Percentiles rank a stretch among this genome's conserved stretches.
Conservation (phyloP, 2,888 invertebrate species). For the Hermodice carunculata region DNA sequence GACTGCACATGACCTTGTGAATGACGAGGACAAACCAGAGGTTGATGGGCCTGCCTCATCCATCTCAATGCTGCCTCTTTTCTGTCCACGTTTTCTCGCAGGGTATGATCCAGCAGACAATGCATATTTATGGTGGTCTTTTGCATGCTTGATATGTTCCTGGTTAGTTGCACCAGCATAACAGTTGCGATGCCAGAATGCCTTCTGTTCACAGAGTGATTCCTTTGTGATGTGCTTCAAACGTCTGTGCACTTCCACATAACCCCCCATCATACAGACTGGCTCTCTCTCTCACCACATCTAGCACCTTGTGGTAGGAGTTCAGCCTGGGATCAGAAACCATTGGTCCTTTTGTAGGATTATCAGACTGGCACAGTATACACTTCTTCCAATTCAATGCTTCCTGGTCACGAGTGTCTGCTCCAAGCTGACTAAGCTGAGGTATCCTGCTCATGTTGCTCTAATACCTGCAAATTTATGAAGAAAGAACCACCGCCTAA, state of each 20-base stretch:
- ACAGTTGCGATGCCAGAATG: constrained; percentile 6
- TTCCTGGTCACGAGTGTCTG: neutral
- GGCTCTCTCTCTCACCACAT: neutral
- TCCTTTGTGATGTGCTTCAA: constrained; percentile 2
- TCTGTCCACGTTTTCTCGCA: constrained; percentile 14
- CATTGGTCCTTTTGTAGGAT: neutral
- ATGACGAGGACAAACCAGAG: neutral
- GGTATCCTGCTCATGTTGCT: neutral
- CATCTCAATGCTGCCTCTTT: constrained; percentile 9
- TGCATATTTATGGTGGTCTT: constrained; percentile 10
- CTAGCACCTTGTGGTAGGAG: neutral
- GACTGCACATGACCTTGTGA: constrained; percentile 4
- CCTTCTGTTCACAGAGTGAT: neutral
- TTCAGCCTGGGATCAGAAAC: neutral
- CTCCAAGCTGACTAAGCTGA: neutral
- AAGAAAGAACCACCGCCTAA: neutral
- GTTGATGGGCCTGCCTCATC: constrained; percentile 3
- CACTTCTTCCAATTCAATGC: neutral
- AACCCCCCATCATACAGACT: neutral
- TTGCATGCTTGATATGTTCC: constrained; percentile 3
- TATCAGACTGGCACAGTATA: neutral
- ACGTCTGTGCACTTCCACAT: neutral
- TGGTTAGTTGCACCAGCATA: constrained; percentile 4
- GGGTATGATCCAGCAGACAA: neutral
- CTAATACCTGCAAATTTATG: neutral